A percentile compares a stretch with the other conserved stretches of the same genome.
phyloP scores from a whole-genome alignment of 2,113 vertebrate genomes.

The Hippocampus zosterae region DNA sequence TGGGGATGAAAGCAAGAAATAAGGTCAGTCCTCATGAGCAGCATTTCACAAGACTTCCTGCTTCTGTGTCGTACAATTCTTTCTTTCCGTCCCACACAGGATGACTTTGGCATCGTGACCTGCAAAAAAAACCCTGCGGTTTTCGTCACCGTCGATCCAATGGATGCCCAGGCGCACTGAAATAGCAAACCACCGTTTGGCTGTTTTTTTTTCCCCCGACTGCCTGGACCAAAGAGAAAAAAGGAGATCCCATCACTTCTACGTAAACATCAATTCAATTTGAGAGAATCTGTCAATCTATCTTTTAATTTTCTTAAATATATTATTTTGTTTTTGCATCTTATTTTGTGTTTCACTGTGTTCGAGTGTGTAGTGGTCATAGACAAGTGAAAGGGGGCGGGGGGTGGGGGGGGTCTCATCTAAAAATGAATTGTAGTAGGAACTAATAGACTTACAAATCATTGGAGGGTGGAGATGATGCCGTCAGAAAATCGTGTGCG shows the following conservation, averaged over 20 bases:
- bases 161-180: neutral
- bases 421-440: neutral
- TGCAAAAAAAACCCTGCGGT: neutral
- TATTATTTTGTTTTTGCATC: too few species aligned
- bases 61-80: neutral
- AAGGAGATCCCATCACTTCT: neutral
- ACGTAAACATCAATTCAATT: neutral
- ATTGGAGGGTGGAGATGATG: neutral
- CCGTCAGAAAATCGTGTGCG: neutral
- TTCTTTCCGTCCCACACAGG: conserved; percentile 28
- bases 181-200: neutral
- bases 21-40: conserved; percentile 38
- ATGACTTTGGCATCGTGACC: conserved; percentile 21
- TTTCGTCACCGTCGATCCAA: conserved; percentile 29
- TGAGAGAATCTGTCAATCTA: too few species aligned
- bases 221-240: neutral
- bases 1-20: conserved; percentile 20
- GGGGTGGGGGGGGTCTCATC: neutral
- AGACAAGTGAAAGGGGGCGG: too few species aligned
- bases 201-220: neutral
- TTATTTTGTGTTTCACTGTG: neutral
- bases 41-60: neutral
- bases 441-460: neutral
- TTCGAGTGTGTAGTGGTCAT: neutral
- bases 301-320: too few species aligned